Evolutionary conservation across 2,797 vertebrate genomes (phyloP).

Genomic region (Leptoclinus maculatus): DNA sequence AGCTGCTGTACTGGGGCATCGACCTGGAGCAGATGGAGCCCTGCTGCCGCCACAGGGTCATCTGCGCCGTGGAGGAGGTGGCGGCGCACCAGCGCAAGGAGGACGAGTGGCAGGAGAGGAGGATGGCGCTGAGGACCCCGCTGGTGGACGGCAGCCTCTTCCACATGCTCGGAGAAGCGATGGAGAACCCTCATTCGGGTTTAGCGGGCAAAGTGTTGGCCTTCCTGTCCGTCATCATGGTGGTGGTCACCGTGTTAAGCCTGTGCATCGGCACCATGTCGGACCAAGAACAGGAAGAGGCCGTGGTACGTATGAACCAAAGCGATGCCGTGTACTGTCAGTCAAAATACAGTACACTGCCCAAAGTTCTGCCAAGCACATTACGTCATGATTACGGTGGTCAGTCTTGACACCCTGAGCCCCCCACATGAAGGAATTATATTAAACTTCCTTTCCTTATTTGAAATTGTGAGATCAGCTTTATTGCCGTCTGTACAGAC

Average conservation of each 20-base stretch:
- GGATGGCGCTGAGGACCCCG: conserved; percentile 45
- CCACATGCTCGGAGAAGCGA: conserved; percentile 86
- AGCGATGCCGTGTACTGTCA: not conserved
- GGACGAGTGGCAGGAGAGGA: conserved; percentile 71
- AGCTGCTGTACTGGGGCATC: conserved; percentile 92
- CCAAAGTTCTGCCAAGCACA: not conserved
- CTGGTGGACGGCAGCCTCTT: conserved; percentile 75
- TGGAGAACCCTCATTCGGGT: conserved; percentile 92
- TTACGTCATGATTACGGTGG: too few relatives aligned
- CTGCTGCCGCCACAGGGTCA: conserved; percentile 87
- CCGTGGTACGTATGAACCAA: conserved; percentile 82
- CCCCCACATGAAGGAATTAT: too few relatives aligned
- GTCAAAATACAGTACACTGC: not conserved
- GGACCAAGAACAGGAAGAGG: conserved; percentile 88
- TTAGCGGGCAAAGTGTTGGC: conserved; percentile 90
- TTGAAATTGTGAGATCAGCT: too few relatives aligned
- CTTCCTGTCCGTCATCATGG: conserved; percentile 90
- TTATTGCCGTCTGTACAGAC: too few relatives aligned
- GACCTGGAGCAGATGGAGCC: conserved; percentile 86
- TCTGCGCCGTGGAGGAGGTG: conserved; percentile 82
- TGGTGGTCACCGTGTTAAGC: conserved; percentile 90
- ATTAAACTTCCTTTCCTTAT: too few relatives aligned
- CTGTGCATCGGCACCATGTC: conserved; percentile 93
- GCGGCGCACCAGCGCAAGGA: conserved; percentile 80
- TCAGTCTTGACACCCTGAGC: too few relatives aligned